Base-by-base conservation (phyloP, 2,113 vertebrate species). In the Ciconia stormi region DNA sequence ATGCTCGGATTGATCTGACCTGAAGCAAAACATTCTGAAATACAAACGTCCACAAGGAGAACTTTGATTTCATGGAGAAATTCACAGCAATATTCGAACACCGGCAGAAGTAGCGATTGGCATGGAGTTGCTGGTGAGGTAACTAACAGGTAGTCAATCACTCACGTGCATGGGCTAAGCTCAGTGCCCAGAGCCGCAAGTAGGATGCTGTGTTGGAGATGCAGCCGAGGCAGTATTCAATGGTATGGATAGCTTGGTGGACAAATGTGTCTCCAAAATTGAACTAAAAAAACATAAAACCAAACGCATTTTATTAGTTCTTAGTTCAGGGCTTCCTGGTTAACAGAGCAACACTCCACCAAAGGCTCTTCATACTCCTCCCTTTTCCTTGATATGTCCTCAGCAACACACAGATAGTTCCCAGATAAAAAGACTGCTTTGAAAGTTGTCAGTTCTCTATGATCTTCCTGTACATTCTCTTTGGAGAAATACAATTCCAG, bases 121-220 rank as follows among this genome's bases (percentile, higher is more conserved):
- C 17, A 69, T 9, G n/a, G 65, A 38, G 32, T 7, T 84, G 10
- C 32, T 83, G 89, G 47, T 29, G 26, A 80, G 53, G 26, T n/a
- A n/a, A 67, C 16, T 12, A 50, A 38, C 9, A 63, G 15, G 21
- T 14, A 67, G n/a, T n/a, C 22, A 52, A 7, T 38, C 52, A 98
- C 98, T 98, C 93, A 98, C 98, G 97, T 82, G 98, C 98, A 69
- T 98, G 98, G 46, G 98, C 98, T 93, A 98, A 91, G 82, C 98
- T 98, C 63, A 98, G 96, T 0, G 98, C 98, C 98, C 98, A 98
- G 69, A 98, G 98, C 7, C 98, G 96, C 70, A 98, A 94, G 93
- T 98, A 98, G 42, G 98, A 98, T 22, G 98, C 98, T 38, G 98
- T 98, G 95, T 98, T 98, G 84, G 98, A 98, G 96, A 98, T 98